These are phyloP conservation scores for Hydraecia micacea DNA, from an alignment of 2,888 invertebrate genomes.

Conservation along the genomic window DNA sequence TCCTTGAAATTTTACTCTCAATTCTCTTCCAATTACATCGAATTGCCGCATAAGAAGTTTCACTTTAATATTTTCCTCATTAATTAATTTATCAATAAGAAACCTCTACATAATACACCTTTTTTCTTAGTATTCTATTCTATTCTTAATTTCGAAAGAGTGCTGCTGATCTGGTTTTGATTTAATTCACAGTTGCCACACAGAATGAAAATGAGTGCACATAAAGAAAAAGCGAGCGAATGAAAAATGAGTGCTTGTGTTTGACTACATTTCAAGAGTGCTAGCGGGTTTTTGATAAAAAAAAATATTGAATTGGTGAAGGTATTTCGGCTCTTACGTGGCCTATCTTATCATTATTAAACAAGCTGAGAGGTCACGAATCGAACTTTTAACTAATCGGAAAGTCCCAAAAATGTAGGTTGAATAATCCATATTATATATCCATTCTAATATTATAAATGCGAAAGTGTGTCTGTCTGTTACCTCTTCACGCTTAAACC, in stretches of 20 bases:
- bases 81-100: neutral
- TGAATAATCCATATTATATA: neutral
- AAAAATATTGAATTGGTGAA: neutral
- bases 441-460: too few relatives aligned
- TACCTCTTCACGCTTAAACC: too few relatives aligned
- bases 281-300: neutral
- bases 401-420: neutral
- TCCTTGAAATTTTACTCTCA: neutral
- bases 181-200: neutral
- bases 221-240: neutral
- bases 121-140: too few relatives aligned
- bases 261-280: neutral
- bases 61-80: neutral
- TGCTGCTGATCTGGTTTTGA: neutral
- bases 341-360: neutral
- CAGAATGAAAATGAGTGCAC: conserved; percentile 6
- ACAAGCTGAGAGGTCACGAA: neutral
- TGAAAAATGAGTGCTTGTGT: conserved; percentile 5
- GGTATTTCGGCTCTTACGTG: neutral
- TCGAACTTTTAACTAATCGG: neutral
- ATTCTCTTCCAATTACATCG: neutral
- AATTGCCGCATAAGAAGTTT: neutral
- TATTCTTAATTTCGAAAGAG: neutral
- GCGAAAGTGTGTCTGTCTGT: too few relatives aligned
- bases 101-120: neutral